Evolutionary conservation across 2,888 invertebrate genomes (phyloP).

Genomic region (Celastrina argiolus): DNA sequence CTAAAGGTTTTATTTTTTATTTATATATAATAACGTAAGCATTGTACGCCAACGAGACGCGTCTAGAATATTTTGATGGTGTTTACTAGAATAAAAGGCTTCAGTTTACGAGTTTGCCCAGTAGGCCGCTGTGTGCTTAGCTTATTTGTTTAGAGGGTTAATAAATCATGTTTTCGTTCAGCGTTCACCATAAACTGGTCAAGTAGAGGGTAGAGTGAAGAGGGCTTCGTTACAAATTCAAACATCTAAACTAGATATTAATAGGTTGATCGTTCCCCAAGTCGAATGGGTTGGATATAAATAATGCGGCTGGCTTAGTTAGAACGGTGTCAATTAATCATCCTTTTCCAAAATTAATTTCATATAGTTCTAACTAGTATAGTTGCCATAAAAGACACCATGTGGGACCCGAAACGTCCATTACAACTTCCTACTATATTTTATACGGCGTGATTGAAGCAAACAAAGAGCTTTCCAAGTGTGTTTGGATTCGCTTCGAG

Average conservation of each 20-base stretch:
- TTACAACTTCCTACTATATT: conserved; percentile 2
- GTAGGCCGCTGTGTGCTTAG: conserved; percentile 51
- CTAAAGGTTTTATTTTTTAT: background rate
- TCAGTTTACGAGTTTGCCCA: conserved; percentile 50
- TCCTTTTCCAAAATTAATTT: no score
- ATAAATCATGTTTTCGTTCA: conserved; percentile 43
- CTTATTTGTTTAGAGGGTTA: conserved; percentile 56
- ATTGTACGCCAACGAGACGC: background rate
- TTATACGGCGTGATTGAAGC: conserved; percentile 2
- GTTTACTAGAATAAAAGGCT: conserved; percentile 42
- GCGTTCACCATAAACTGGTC: background rate
- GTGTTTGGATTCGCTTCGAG: conserved; percentile 1
- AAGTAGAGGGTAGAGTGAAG: background rate
- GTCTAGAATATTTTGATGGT: conserved; percentile 18
- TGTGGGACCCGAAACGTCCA: background rate
- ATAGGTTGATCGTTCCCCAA: no score
- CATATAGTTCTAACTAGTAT: background rate
- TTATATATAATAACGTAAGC: no score
- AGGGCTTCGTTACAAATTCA: no score
- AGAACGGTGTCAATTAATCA: no score
- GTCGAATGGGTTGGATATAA: no score
- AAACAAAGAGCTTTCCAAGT: conserved; percentile 12
- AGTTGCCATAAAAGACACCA: background rate
- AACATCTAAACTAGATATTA: no score
- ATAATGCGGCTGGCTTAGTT: no score